phyloP scores from a whole-genome alignment of 2,797 vertebrate genomes.

The Psittacula echo region DNA sequence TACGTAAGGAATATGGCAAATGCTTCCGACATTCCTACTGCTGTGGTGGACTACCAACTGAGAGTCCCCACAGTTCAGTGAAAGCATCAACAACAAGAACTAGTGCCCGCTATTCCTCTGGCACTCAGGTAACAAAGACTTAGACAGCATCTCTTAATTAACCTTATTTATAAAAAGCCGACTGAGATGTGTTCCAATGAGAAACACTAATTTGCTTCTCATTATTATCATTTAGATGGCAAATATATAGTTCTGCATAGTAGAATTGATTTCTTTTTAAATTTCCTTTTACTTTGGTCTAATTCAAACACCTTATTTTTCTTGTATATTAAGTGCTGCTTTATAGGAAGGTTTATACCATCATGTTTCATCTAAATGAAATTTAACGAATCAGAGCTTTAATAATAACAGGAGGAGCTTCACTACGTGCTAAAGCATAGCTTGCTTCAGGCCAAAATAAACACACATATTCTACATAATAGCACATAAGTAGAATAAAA shows the following conservation, averaged over 20 bases:
- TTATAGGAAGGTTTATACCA: background rate
- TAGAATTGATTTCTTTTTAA: slow-evolving; percentile 37
- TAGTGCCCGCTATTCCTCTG: slow-evolving; percentile 97
- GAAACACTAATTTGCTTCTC: slow-evolving; percentile 74
- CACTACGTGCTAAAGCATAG: background rate
- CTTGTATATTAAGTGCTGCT: background rate
- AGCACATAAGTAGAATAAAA: background rate
- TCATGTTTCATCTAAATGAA: background rate
- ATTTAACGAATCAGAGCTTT: background rate
- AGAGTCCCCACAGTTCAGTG: slow-evolving; percentile 94
- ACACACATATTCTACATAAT: background rate
- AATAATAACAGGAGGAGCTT: background rate
- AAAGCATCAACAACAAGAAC: slow-evolving; percentile 95
- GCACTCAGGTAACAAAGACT: slow-evolving; percentile 91
- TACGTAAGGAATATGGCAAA: slow-evolving; percentile 97
- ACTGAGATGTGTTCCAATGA: slow-evolving; percentile 70
- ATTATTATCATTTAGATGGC: slow-evolving; percentile 54
- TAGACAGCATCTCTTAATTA: slow-evolving; percentile 74
- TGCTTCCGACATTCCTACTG: slow-evolving; percentile 97
- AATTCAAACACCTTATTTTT: background rate
- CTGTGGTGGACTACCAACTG: slow-evolving; percentile 91
- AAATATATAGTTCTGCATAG: slow-evolving; percentile 34
- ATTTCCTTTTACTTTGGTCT: slow-evolving; percentile 13
- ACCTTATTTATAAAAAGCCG: slow-evolving; percentile 70
- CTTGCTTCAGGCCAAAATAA: background rate